Conservation (phyloP, 2,888 invertebrate genomes). For the Diaphora mendica region DNA sequence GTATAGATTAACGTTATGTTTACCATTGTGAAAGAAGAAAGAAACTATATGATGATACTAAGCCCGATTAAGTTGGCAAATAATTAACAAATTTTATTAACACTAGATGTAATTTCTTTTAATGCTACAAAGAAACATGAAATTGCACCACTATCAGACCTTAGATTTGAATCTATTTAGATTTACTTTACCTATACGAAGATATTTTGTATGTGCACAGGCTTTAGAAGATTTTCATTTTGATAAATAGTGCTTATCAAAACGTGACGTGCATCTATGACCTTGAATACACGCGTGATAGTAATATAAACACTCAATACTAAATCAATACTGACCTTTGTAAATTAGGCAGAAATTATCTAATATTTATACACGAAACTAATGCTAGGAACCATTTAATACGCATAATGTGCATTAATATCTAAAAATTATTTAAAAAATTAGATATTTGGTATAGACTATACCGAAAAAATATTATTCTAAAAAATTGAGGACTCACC, state of each 20-base stretch:
- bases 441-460: no score
- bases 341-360: constrained; percentile 66
- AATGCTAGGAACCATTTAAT: background rate
- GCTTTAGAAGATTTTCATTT: background rate
- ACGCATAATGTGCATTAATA: background rate
- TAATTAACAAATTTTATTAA: background rate
- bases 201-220: background rate
- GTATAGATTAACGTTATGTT: no score
- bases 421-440: no score
- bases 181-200: background rate
- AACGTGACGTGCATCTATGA: constrained; percentile 44
- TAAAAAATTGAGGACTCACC: no score
- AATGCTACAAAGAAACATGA: no score
- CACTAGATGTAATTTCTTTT: background rate
- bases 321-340: constrained; percentile 74
- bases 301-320: constrained; percentile 72
- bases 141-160: no score
- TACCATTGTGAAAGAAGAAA: no score
- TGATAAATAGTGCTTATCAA: constrained; percentile 18
- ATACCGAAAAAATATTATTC: no score
- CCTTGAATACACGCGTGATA: constrained; percentile 76
- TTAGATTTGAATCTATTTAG: no score
- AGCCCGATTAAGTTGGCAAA: background rate
- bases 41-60: background rate
- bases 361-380: constrained; percentile 53